Conservation (phyloP, 2,888 invertebrate species). For the Celastrina argiolus region DNA sequence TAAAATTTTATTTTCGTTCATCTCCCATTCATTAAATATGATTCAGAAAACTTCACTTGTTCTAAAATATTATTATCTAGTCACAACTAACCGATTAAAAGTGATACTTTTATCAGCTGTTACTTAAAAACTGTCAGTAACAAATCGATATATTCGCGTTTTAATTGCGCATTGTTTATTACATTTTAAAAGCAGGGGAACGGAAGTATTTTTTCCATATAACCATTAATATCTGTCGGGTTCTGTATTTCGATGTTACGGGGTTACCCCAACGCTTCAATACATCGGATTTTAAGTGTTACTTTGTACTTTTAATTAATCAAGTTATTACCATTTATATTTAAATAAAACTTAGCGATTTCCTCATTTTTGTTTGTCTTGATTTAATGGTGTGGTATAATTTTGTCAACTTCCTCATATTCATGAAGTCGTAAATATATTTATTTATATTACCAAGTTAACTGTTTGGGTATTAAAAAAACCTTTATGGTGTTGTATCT, state of each 20-base stretch:
- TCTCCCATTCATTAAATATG: background rate
- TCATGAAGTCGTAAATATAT: too few relatives aligned
- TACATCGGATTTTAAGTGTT: constrained; percentile 42
- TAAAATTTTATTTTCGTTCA: too few relatives aligned
- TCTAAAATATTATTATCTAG: background rate
- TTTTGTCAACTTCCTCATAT: background rate
- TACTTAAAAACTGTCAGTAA: constrained; percentile 35
- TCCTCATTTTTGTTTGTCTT: background rate
- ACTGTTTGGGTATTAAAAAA: too few relatives aligned
- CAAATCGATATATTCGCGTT: constrained; percentile 71
- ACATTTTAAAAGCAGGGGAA: constrained; percentile 73
- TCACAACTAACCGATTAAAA: background rate
- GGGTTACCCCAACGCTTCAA: constrained; percentile 53
- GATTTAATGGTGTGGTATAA: background rate
- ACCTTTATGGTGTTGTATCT: too few relatives aligned
- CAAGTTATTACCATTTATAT: constrained; percentile 5
- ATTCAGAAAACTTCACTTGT: background rate
- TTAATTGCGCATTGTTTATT: constrained; percentile 74
- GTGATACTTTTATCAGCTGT: background rate
- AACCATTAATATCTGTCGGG: constrained; percentile 84
- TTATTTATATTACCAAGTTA: too few relatives aligned
- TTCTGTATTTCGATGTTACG: constrained; percentile 59
- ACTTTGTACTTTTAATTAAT: background rate
- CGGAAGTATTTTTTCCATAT: constrained; percentile 82
- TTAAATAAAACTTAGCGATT: background rate